These are phyloP conservation scores for Hydrochoerus hydrochaeris DNA, from an alignment of 2,113 vertebrate genomes.

Conservation along the genomic window DNA sequence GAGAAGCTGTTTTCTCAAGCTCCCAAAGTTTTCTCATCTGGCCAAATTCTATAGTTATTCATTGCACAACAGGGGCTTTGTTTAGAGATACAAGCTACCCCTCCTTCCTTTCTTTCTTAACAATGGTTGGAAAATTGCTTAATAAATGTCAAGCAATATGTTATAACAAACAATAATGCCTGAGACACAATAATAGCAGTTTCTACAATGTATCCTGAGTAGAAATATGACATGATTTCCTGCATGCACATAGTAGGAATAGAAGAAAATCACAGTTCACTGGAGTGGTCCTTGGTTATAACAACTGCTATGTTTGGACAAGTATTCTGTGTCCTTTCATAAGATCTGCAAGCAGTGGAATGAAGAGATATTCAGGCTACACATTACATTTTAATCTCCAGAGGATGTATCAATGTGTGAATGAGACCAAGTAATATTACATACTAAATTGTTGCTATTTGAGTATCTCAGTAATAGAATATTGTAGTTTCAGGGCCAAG, in stretches of 20 bases:
- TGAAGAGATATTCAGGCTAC: background rate
- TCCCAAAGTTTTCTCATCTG: background rate
- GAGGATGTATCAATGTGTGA: background rate
- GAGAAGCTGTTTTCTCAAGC: background rate
- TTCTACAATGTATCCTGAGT: background rate
- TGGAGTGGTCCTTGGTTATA: background rate
- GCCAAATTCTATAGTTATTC: background rate
- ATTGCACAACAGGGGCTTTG: background rate
- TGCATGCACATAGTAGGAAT: background rate
- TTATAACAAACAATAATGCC: background rate
- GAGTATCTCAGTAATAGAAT: conserved; percentile 1
- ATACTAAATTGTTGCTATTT: background rate
- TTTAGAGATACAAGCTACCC: background rate
- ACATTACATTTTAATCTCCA: background rate
- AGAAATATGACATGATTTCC: background rate
- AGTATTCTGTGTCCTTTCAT: background rate
- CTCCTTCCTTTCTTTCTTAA: background rate
- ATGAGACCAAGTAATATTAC: conserved; percentile 3
- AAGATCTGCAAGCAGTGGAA: background rate
- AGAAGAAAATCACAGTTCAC: background rate
- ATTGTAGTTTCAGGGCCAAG: background rate
- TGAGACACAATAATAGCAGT: background rate
- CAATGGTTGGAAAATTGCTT: background rate
- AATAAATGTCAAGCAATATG: background rate
- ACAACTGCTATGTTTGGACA: background rate